Percentiles rank a stretch among this genome's conserved stretches.
Evolutionary conservation across 2,888 invertebrate species (phyloP).

Genomic region (Chrysolina oricalcia): DNA sequence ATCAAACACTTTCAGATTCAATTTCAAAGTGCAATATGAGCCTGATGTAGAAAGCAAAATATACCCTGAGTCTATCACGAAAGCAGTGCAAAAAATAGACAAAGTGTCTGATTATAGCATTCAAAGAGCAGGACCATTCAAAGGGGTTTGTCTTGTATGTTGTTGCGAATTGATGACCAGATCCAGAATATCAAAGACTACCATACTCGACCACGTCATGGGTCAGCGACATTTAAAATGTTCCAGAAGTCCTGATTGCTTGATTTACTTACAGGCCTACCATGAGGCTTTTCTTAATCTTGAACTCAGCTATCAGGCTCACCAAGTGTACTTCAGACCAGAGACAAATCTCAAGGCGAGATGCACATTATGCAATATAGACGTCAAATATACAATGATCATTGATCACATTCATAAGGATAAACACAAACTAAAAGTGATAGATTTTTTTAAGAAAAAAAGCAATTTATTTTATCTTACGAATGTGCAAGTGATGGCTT

Average conservation of each 20-base stretch:
- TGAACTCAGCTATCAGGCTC: conserved; percentile 60
- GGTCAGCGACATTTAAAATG: conserved; percentile 60
- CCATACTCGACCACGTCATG: conserved; percentile 57
- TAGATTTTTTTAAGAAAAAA: conserved; percentile 52
- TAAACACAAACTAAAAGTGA: conserved; percentile 54
- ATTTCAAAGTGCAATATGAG: conserved; percentile 56
- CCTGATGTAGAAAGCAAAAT: conserved; percentile 51
- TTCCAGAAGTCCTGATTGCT: conserved; percentile 35
- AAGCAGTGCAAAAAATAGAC: conserved; percentile 54
- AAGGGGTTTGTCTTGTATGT: conserved; percentile 62
- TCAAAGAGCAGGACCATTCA: conserved; percentile 51
- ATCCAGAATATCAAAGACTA: conserved; percentile 48
- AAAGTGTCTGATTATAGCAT: conserved; percentile 55
- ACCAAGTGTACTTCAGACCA: conserved; percentile 63
- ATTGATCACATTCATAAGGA: conserved; percentile 54
- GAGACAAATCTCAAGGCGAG: conserved; percentile 35
- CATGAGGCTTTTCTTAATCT: conserved; percentile 61
- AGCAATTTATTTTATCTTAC: conserved; percentile 48
- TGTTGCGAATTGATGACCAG: conserved; percentile 55
- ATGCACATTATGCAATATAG: conserved; percentile 56
- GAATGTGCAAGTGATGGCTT: conserved; percentile 55
- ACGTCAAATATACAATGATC: conserved; percentile 41
- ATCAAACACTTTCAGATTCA: conserved; percentile 59
- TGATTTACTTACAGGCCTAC: conserved; percentile 54
- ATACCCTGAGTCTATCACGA: conserved; percentile 58